Evolutionary conservation across 2,888 invertebrate genomes (phyloP).

Genomic region (Netelia virgata): DNA sequence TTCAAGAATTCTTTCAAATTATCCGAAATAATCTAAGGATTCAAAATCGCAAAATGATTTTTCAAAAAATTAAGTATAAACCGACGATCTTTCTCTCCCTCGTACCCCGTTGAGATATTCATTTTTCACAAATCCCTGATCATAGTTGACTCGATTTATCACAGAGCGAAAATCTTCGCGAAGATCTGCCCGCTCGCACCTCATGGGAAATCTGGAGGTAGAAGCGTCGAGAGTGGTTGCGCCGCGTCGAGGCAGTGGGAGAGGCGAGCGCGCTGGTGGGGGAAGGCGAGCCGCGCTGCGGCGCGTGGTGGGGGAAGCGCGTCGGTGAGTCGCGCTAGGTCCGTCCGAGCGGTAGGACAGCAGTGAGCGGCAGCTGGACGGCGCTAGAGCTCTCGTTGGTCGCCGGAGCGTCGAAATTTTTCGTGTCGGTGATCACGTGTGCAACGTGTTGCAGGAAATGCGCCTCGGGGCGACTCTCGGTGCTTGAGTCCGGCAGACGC

Average conservation of each 20-base stretch:
- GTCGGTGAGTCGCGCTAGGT: neutral
- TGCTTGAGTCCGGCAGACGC: neutral
- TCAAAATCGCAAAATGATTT: too few relatives aligned
- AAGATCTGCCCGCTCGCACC: neutral
- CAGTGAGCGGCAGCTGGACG: neutral
- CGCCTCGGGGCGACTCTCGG: constrained; percentile 39
- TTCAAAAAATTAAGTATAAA: too few relatives aligned
- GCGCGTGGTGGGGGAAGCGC: too few relatives aligned
- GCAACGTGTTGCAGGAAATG: constrained; percentile 59
- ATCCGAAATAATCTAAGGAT: too few relatives aligned
- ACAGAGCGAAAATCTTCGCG: constrained; percentile 16
- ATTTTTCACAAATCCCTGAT: neutral
- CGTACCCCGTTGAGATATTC: too few relatives aligned
- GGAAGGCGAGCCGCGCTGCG: neutral
- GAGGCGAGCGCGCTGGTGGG: neutral
- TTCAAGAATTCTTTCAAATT: too few relatives aligned
- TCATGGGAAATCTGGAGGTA: constrained; percentile 58
- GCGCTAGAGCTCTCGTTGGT: constrained; percentile 21
- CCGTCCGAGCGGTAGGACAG: neutral
- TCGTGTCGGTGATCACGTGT: constrained; percentile 23
- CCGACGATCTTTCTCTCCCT: too few relatives aligned
- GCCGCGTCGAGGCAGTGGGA: neutral
- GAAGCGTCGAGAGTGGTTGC: constrained; percentile 42
- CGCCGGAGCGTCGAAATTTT: constrained; percentile 54
- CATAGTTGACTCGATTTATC: constrained; percentile 44